A percentile compares a stretch with the other conserved stretches of the same genome.
Evolutionary conservation across 2,113 vertebrate species (phyloP).

Genomic region (Cynoglossus semilaevis): DNA sequence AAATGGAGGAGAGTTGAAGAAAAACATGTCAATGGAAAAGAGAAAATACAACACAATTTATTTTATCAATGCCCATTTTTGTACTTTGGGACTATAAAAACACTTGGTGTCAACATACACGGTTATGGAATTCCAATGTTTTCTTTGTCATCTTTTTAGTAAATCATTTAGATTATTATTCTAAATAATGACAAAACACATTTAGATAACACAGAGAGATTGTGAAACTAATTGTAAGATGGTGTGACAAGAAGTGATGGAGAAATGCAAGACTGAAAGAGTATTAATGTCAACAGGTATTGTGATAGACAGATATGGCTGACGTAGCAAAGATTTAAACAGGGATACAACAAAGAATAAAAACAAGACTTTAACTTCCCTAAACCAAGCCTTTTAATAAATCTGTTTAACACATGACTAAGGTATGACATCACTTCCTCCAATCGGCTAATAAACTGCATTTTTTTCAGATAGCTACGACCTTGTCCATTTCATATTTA

Average conservation of each 20-base stretch:
- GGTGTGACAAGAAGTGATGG: no score
- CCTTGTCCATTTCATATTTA: neutral
- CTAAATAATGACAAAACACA: neutral
- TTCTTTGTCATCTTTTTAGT: no score
- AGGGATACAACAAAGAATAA: constrained; percentile 20
- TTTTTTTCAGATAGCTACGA: constrained; percentile 3
- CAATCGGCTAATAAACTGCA: constrained; percentile 13
- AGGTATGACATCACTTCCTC: constrained; percentile 34
- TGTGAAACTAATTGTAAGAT: no score
- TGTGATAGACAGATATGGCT: no score
- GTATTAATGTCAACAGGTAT: no score
- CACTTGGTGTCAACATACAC: no score
- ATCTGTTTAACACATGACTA: constrained; percentile 21
- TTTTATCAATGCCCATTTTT: no score
- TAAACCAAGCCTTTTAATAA: constrained; percentile 35
- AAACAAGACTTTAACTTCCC: constrained; percentile 27
- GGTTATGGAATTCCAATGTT: no score
- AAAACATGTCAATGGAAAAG: neutral
- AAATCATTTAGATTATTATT: no score
- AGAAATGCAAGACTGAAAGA: no score
- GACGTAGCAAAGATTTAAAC: neutral
- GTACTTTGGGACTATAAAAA: no score
- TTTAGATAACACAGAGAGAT: neutral
- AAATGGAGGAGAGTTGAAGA: neutral
- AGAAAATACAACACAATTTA: neutral